Base-by-base conservation (phyloP, 2,888 invertebrate species). In the Ernsta delagoae region DNA sequence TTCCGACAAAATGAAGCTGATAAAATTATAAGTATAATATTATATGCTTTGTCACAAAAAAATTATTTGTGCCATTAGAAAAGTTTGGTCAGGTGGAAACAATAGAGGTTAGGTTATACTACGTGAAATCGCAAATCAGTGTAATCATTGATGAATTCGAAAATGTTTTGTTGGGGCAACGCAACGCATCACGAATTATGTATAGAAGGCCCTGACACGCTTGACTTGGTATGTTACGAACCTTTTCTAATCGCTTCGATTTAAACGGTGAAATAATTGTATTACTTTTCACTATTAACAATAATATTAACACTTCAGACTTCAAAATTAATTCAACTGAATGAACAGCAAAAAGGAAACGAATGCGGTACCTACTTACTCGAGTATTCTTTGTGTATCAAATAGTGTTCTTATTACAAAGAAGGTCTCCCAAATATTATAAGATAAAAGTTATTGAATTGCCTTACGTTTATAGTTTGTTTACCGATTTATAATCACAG, bases 91-190 rank as follows among this genome's bases (percentile, higher is more conserved):
- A 61, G 24, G 45, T 68, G 56, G 56, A 56, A 68, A 5, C 71
- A 62, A 75, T 81, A 81, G 77, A 89, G 86, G 88, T 87, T 88
- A 87, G 78, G 31, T 31, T 31, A 31, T 31, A 80, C 31, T 34
- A 77, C 53, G 79, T 79, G 77, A 75, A 79, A 73, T 70, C 75
- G 72, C 70, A 71, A 73, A 43, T 63, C 75, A 72, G 70, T 60
- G 36, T 53, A 12, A 60, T 59, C 54, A 43, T 67, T 75, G 65
- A 73, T 76, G 70, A 71, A 74, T 70, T 60, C 48, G 75, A 88
- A 83, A 84, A 93, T 93, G 93, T 93, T 91, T 89, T 93, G 93
- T 83, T 93, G 93, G 93, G 93, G 93, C 75, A 93, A 92, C 85
- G 84, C 91, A 75, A 92, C 92, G 82, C 86, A 92, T 83, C 91